These are phyloP conservation scores for Dyspetes luteomarginatus DNA, from an alignment of 2,888 invertebrate genomes.

Conservation along the genomic window DNA sequence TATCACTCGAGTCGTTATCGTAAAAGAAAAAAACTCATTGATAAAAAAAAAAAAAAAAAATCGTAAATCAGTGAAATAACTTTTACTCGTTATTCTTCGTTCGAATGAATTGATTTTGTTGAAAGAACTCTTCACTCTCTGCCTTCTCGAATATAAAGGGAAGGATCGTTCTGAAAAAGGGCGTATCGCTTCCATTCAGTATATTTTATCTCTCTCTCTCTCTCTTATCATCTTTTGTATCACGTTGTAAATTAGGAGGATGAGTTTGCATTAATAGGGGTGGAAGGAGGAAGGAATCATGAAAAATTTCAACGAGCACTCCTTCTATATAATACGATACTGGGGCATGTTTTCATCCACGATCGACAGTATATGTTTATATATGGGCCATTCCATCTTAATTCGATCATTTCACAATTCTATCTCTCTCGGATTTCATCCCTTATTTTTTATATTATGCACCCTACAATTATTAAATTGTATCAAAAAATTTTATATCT, in stretches of 20 bases:
- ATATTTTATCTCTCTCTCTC: slow-evolving; percentile 1
- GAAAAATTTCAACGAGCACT: slow-evolving; percentile 14
- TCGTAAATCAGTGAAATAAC: slow-evolving; percentile 9
- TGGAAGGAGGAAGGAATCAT: background rate
- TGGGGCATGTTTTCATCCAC: slow-evolving; percentile 12
- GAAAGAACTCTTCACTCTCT: slow-evolving; percentile 8
- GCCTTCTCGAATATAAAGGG: slow-evolving; percentile 14
- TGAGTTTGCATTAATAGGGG: slow-evolving; percentile 13
- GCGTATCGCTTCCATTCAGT: slow-evolving; percentile 32
- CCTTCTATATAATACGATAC: slow-evolving; percentile 12
- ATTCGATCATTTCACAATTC: too few species aligned
- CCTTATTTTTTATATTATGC: too few species aligned
- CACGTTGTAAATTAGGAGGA: slow-evolving; percentile 36
- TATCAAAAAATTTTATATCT: too few species aligned
- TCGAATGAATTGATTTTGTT: slow-evolving; percentile 60
- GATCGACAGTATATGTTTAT: background rate
- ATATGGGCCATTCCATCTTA: too few species aligned
- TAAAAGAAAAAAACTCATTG: background rate
- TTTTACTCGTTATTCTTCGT: slow-evolving; percentile 34
- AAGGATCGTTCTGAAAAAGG: slow-evolving; percentile 21
- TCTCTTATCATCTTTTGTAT: slow-evolving; percentile 43
- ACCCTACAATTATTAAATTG: too few species aligned
- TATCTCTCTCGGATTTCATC: too few species aligned
- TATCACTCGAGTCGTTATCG: background rate
- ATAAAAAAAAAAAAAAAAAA: background rate